Evolutionary conservation across 2,888 invertebrate species (phyloP).

Genomic region (Anarsia innoxiella): DNA sequence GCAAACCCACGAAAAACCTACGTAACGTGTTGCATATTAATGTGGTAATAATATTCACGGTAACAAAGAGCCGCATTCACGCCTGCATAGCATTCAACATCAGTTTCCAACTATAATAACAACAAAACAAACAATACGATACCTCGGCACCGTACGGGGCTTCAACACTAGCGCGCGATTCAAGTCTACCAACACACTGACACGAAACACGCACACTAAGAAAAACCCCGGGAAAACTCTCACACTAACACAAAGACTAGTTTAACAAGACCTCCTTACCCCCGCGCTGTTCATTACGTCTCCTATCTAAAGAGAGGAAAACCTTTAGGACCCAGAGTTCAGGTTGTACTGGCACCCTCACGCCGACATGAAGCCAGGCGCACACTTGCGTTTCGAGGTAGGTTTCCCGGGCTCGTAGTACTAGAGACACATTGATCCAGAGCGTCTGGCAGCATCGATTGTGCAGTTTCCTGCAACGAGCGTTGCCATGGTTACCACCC

Average conservation of each 20-base stretch:
- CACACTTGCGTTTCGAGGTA: constrained; percentile 43
- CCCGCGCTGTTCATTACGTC: constrained; percentile 21
- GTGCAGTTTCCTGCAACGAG: constrained; percentile 72
- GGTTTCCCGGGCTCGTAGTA: constrained; percentile 71
- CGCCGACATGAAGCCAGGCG: constrained; percentile 17
- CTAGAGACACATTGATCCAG: constrained; percentile 76
- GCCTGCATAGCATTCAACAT: constrained; percentile 26
- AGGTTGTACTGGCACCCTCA: constrained; percentile 22
- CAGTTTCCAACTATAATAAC: constrained; percentile 53
- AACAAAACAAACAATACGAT: constrained; percentile 65
- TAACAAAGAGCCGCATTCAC: too few relatives aligned
- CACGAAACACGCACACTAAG: constrained; percentile 33
- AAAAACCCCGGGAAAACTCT: constrained; percentile 51
- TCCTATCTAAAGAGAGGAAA: constrained; percentile 15
- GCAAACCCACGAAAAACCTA: too few relatives aligned
- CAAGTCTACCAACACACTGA: constrained; percentile 24
- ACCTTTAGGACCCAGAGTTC: constrained; percentile 34
- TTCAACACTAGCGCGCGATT: constrained; percentile 58
- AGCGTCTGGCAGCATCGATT: constrained; percentile 74
- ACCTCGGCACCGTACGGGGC: constrained; percentile 47
- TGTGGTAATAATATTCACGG: too few relatives aligned
- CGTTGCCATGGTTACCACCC: constrained; percentile 61
- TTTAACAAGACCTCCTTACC: constrained; percentile 34
- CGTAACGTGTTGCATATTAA: too few relatives aligned
- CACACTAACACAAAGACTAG: constrained; percentile 36